A percentile compares a stretch with the other conserved stretches of the same genome.
These are phyloP conservation scores for Tauraco hartlaubi DNA, from an alignment of 2,797 vertebrate species.

Conservation along the genomic window DNA sequence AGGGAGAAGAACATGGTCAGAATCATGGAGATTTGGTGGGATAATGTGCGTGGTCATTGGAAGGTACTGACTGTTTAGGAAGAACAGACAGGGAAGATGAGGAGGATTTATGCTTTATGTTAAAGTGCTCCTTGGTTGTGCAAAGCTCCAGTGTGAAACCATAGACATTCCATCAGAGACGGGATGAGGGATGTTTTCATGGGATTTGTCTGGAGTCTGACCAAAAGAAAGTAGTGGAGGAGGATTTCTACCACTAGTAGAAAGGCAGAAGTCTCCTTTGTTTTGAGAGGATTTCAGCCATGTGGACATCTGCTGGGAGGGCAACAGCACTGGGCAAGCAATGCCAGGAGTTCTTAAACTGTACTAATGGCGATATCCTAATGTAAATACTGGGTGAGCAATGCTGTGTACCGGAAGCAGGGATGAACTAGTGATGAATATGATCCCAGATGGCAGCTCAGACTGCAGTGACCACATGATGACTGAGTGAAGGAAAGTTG, in stretches of 20 bases:
- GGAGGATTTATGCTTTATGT: neutral
- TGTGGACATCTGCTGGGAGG: neutral
- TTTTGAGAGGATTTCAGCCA: neutral
- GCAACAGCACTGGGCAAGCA: neutral
- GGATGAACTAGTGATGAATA: neutral
- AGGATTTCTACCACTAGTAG: neutral
- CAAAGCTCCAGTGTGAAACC: neutral
- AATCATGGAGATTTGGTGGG: neutral
- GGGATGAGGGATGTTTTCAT: neutral
- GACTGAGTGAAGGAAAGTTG: neutral
- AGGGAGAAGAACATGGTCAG: neutral
- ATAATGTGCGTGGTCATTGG: neutral
- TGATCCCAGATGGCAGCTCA: neutral
- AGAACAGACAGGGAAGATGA: neutral
- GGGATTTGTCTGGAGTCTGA: neutral
- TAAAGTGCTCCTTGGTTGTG: neutral
- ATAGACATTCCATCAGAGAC: neutral
- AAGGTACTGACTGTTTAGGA: neutral
- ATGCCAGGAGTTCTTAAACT: neutral
- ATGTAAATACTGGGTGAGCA: neutral
- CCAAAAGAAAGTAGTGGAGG: neutral
- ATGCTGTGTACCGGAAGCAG: neutral
- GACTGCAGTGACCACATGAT: neutral
- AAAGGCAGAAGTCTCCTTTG: neutral
- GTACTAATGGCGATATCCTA: neutral